A percentile compares a stretch with the other conserved stretches of the same genome.
Evolutionary conservation across 2,888 invertebrate genomes (phyloP).

Genomic region (Toxonevra muliebris): DNA sequence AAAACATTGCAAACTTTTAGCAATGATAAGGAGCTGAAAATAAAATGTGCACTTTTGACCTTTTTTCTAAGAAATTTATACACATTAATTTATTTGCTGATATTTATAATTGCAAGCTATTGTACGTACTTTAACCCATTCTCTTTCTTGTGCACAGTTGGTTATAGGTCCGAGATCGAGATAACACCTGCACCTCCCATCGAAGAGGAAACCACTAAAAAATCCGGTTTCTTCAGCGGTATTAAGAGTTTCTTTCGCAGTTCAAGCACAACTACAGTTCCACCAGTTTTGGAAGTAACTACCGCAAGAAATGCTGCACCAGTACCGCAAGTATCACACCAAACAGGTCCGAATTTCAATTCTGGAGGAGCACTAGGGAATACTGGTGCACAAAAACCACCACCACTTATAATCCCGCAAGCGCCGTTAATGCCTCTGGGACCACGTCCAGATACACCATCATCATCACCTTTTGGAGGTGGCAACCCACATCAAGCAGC

Average conservation of each 20-base stretch:
- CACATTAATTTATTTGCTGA: not conserved
- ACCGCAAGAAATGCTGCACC: constrained; percentile 35
- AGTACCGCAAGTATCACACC: constrained; percentile 23
- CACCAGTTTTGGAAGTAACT: constrained; percentile 29
- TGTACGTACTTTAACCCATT: not conserved
- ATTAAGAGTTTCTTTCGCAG: constrained; percentile 56
- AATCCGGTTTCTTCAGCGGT: constrained; percentile 58
- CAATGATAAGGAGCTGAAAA: no score
- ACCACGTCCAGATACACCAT: constrained; percentile 59
- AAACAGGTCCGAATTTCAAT: constrained; percentile 17
- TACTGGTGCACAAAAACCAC: constrained; percentile 46
- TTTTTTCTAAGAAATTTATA: not conserved
- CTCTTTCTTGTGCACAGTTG: constrained; percentile 38
- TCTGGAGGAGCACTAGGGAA: constrained; percentile 20
- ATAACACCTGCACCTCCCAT: constrained; percentile 53
- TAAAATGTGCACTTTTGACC: not conserved
- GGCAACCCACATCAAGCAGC: constrained; percentile 43
- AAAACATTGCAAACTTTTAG: not conserved
- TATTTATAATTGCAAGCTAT: not conserved
- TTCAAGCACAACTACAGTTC: constrained; percentile 39
- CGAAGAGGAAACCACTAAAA: constrained; percentile 53
- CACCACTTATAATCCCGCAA: constrained; percentile 52
- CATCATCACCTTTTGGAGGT: constrained; percentile 51
- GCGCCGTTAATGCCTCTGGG: constrained; percentile 57
- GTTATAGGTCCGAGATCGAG: constrained; percentile 54